These are phyloP conservation scores for Bursaphelenchus mucronatus DNA, from an alignment of 1,140 invertebrate genomes.

Conservation along the genomic window DNA sequence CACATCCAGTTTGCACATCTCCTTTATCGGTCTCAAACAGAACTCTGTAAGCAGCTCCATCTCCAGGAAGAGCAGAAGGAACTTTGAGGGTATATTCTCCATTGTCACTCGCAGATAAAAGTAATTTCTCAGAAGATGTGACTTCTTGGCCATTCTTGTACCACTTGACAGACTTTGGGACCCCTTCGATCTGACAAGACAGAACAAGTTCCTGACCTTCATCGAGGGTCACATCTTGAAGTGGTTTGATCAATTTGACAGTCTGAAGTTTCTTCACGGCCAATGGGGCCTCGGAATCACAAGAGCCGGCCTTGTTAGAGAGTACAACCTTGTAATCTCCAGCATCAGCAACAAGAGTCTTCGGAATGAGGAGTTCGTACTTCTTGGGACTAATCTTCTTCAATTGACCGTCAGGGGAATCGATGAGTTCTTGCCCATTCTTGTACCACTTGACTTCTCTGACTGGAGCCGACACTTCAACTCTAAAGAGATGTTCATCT, in stretches of 20 bases:
- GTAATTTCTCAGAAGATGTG: slow-evolving; percentile 74
- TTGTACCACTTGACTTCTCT: slow-evolving; percentile 54
- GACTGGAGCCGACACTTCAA: slow-evolving; percentile 54
- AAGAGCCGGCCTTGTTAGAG: slow-evolving; percentile 52
- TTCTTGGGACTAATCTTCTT: slow-evolving; percentile 58
- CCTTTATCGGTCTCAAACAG: slow-evolving; percentile 56
- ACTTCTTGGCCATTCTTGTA: slow-evolving; percentile 72
- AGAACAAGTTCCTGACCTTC: slow-evolving; percentile 54
- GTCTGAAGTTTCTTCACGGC: slow-evolving; percentile 49
- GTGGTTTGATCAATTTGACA: slow-evolving; percentile 52
- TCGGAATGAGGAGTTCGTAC: slow-evolving; percentile 52
- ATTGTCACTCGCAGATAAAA: slow-evolving; percentile 52
- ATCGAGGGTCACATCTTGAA: slow-evolving; percentile 51
- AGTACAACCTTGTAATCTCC: slow-evolving; percentile 44
- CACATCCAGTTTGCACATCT: slow-evolving; percentile 53
- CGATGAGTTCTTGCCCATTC: slow-evolving; percentile 56
- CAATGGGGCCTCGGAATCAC: slow-evolving; percentile 51
- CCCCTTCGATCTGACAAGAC: slow-evolving; percentile 47
- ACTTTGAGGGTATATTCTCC: slow-evolving; percentile 53
- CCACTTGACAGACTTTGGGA: slow-evolving; percentile 53
- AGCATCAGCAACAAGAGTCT: slow-evolving; percentile 52
- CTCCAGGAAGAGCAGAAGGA: slow-evolving; percentile 39
- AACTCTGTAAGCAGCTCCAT: slow-evolving; percentile 56
- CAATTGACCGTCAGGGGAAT: slow-evolving; percentile 38
- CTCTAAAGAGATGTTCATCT: slow-evolving; percentile 62